phyloP scores from a whole-genome alignment of 23 tunicate genomes.

The Oikopleura dioica region DNA sequence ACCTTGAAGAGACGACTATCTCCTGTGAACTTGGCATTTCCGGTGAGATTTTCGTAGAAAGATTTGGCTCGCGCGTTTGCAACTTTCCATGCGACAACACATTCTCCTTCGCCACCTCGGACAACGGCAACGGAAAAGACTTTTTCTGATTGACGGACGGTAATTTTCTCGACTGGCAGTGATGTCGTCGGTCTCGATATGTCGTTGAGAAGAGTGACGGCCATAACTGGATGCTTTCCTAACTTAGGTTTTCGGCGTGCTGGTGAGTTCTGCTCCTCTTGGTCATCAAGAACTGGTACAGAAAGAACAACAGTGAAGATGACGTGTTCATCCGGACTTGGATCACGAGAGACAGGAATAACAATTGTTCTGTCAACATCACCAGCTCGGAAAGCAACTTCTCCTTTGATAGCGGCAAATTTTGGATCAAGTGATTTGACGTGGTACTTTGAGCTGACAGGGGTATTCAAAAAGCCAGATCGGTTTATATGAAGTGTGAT shows the following conservation, averaged over 20 bases:
- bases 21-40: conserved; percentile 7
- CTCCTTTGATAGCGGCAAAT: background rate
- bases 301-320: conserved; percentile 2
- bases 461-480: background rate
- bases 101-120: conserved; percentile 3
- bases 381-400: background rate
- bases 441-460: background rate
- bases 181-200: background rate
- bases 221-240: conserved; percentile 11
- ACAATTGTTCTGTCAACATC: background rate
- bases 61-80: background rate
- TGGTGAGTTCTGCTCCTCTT: background rate
- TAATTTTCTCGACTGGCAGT: background rate
- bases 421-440: background rate
- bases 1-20: conserved; percentile 2
- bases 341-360: background rate
- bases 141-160: conserved; percentile 5
- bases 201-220: background rate
- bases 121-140: background rate
- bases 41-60: background rate
- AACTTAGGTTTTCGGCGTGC: background rate
- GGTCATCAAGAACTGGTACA: background rate
- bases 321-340: background rate
- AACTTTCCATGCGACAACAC: conserved; percentile 10
- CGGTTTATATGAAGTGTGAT: background rate